Evolutionary conservation across 2,797 vertebrate genomes (phyloP).

Genomic region (Alectoris magna): DNA sequence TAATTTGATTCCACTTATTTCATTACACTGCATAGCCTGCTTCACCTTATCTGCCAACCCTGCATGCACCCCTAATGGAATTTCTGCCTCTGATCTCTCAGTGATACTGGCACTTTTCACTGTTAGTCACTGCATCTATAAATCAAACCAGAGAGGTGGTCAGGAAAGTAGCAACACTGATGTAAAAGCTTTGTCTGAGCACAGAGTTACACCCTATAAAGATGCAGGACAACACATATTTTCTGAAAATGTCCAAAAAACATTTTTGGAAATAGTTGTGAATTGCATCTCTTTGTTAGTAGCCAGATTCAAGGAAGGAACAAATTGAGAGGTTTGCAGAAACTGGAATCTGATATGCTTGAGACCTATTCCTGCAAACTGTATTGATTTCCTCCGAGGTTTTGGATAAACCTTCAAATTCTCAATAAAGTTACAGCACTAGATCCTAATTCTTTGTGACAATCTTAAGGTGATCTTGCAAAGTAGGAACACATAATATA

Average conservation of each 20-base stretch:
- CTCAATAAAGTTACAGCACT: neutral
- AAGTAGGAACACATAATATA: conserved; percentile 1
- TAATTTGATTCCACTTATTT: neutral
- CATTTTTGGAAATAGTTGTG: neutral
- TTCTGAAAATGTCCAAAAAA: conserved; percentile 2
- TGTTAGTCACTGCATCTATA: neutral
- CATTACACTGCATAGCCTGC: neutral
- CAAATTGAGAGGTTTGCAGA: neutral
- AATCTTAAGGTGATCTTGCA: neutral
- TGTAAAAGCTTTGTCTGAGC: neutral
- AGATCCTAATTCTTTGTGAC: neutral
- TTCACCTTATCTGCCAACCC: neutral
- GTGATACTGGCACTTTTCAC: neutral
- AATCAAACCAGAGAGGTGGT: neutral
- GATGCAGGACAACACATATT: neutral
- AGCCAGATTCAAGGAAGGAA: neutral
- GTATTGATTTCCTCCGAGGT: neutral
- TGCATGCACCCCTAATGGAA: neutral
- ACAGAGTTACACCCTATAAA: neutral
- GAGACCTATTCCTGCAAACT: neutral
- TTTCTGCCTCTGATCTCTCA: neutral
- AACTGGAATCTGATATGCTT: neutral
- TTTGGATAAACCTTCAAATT: neutral
- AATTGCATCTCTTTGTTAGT: neutral
- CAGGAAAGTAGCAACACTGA: neutral